Conservation (phyloP, 2,113 vertebrate species). For the Zeus faber region DNA sequence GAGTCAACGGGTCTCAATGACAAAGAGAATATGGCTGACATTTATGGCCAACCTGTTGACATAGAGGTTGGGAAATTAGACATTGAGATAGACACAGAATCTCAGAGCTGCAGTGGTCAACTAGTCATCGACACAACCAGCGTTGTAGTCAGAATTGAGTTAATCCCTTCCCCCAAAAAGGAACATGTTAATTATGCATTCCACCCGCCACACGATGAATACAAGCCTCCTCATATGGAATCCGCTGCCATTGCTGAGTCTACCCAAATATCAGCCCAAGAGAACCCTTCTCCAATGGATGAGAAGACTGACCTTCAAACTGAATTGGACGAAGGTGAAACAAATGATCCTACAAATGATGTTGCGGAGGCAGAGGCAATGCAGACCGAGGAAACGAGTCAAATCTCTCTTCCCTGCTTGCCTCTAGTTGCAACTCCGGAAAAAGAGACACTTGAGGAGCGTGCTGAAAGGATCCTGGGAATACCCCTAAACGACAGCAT, state of each 20-base stretch:
- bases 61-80: slow-evolving; percentile 31
- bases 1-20: slow-evolving; percentile 8
- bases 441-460: slow-evolving; percentile 56
- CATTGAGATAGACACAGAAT: slow-evolving; percentile 19
- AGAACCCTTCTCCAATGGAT: slow-evolving; percentile 6
- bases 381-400: slow-evolving; percentile 1
- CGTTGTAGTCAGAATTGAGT: slow-evolving; percentile 82
- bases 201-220: slow-evolving; percentile 13
- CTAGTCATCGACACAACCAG: slow-evolving; percentile 85
- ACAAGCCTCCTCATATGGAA: slow-evolving; percentile 16
- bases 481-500: slow-evolving; percentile 39
- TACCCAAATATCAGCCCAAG: slow-evolving; percentile 1
- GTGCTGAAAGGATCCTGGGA: slow-evolving; percentile 67
- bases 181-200: slow-evolving; percentile 71
- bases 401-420: neutral
- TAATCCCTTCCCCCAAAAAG: slow-evolving; percentile 74
- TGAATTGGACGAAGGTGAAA: neutral
- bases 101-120: slow-evolving; percentile 58
- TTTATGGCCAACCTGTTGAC: slow-evolving; percentile 8
- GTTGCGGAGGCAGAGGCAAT: slow-evolving; percentile 18
- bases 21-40: neutral
- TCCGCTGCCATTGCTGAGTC: neutral
- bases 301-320: neutral
- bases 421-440: slow-evolving; percentile 5
- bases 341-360: neutral